These are phyloP conservation scores for Drosophila paramelanica DNA, from an alignment of 2,888 invertebrate genomes.

Conservation along the genomic window DNA sequence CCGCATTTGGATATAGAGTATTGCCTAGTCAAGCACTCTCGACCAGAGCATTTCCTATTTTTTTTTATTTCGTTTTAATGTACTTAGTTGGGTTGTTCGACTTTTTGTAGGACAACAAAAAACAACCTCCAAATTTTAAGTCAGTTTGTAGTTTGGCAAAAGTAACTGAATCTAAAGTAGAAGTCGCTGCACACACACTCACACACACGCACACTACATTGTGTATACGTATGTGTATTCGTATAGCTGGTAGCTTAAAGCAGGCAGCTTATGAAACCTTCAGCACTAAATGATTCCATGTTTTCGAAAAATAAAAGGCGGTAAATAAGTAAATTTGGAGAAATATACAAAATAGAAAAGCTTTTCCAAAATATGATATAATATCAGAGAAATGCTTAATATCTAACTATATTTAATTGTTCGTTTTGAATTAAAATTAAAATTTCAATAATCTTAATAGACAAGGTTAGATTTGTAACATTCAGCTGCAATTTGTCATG, in stretches of 20 bases:
- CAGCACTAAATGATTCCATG: not conserved
- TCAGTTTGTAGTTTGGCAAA: slow-evolving; percentile 17
- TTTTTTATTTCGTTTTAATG: slow-evolving; percentile 16
- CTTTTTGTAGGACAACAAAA: slow-evolving; percentile 1
- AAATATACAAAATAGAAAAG: too few species aligned
- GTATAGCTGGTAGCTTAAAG: not conserved
- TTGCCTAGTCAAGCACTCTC: not conserved
- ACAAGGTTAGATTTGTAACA: too few species aligned
- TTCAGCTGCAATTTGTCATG: too few species aligned
- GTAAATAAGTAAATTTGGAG: too few species aligned
- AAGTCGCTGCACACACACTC: not conserved
- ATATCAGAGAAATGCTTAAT: too few species aligned
- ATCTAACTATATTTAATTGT: too few species aligned
- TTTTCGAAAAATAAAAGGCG: too few species aligned
- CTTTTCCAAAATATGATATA: too few species aligned
- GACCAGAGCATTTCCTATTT: too few species aligned
- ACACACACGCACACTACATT: not conserved
- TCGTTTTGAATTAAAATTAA: too few species aligned
- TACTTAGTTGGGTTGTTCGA: slow-evolving; percentile 14
- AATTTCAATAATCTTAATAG: too few species aligned
- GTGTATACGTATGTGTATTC: not conserved
- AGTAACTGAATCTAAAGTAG: slow-evolving; percentile 7
- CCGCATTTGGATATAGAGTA: not conserved
- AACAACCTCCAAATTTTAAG: slow-evolving; percentile 7
- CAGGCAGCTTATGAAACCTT: not conserved